phyloP scores from a whole-genome alignment of 2,888 invertebrate genomes.

The Galerucella calmariensis region DNA sequence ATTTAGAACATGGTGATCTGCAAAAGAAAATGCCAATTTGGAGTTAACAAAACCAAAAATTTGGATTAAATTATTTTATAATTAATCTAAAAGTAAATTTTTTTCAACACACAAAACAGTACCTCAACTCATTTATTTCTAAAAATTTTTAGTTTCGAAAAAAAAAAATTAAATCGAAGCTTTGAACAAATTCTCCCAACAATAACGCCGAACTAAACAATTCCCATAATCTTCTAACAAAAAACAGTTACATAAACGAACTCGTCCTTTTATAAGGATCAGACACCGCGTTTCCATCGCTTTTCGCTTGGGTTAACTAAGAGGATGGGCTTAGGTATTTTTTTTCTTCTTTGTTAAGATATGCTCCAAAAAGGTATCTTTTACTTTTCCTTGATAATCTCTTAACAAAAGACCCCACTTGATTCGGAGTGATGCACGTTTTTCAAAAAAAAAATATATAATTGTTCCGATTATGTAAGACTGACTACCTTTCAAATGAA shows the following conservation, averaged over 20 bases:
- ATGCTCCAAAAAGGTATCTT: conserved; percentile 44
- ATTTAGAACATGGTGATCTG: too few relatives aligned
- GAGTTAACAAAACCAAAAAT: too few relatives aligned
- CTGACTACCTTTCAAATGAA: not conserved
- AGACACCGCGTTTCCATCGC: conserved; percentile 55
- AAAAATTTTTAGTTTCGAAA: too few relatives aligned
- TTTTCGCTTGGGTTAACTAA: conserved; percentile 62
- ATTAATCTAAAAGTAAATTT: too few relatives aligned
- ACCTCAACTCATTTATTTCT: too few relatives aligned
- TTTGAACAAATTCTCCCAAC: not conserved
- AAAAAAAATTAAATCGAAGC: not conserved
- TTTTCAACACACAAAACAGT: too few relatives aligned
- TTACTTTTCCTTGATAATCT: conserved; percentile 44
- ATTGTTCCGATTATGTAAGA: conserved; percentile 19
- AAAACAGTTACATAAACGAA: conserved; percentile 45
- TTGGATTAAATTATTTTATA: too few relatives aligned
- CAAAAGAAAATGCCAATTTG: too few relatives aligned
- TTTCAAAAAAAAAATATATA: conserved; percentile 24
- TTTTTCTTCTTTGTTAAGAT: conserved; percentile 43
- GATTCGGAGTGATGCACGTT: conserved; percentile 37
- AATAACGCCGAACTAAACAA: not conserved
- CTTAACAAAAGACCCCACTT: conserved; percentile 43
- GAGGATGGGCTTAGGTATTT: conserved; percentile 55
- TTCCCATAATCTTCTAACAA: conserved; percentile 17
- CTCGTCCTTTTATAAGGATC: conserved; percentile 40